Base-by-base conservation (phyloP, 2,888 invertebrate genomes). In the Dryobota labecula region DNA sequence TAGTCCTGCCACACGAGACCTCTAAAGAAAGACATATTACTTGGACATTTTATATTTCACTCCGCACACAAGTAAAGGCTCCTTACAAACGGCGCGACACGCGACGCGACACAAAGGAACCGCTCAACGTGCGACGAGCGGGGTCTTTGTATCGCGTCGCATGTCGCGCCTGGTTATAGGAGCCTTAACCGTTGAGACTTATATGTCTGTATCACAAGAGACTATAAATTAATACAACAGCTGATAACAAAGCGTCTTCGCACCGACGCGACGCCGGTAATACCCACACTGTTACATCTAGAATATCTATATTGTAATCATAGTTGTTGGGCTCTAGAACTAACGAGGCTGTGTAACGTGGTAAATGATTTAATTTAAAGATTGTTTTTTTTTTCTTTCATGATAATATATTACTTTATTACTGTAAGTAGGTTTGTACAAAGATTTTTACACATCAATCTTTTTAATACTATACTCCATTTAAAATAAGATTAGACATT, bases 191-290 rank as follows among this genome's bases (percentile, higher is more conserved):
- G 24, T 30, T 47, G 75, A 58, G 53, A 53, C 24, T 43, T 63
- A n/a, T 36, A 30, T 27, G 24, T 68, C 9, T 0, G 24, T 38
- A 27, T 43, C 33, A 69, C 18, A 47, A 54, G 33, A 45, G 51
- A 68, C 63, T 56, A 77, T 77, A 77, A 70, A 77, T 83, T 73
- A 84, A 53, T 56, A 57, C 63, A 71, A 49, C 51, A 64, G 54
- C 45, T 77, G 57, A 73, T 73, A 73, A 84, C 73, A 84, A 69
- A 77, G 80, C 67, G 33, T 75, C 54, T 58, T 58, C 47, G 24
- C 3, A 27, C 54, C 60, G 73, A 64, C 51, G 41, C 60, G 73
- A 64, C 51, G 41, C 38, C 53, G 43, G 33, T 80, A 68, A 76
- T 76, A 76, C 69, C 36, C 36, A 41, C 15, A n/a, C 41, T 49